Evolutionary conservation across 2,113 vertebrate genomes (phyloP).

Genomic region (Plestiodon gilberti): DNA sequence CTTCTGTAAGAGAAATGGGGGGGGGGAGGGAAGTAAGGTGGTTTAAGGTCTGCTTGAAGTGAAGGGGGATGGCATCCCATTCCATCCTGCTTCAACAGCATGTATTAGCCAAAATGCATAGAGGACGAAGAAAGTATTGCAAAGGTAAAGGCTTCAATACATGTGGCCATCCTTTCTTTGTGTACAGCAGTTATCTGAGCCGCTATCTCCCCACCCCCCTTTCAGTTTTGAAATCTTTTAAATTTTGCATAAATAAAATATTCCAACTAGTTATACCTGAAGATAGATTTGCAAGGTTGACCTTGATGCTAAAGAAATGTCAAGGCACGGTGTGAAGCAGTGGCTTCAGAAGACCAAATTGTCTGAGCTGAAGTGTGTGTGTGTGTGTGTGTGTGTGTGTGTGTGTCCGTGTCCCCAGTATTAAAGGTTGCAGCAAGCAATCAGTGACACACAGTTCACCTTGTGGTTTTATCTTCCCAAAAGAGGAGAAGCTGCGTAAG

Average conservation of each 20-base stretch:
- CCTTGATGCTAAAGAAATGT: background rate
- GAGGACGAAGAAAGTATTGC: background rate
- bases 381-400: no score
- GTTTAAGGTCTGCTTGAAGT: no score
- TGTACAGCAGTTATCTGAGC: background rate
- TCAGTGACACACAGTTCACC: background rate
- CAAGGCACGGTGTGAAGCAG: background rate
- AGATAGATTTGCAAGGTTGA: background rate
- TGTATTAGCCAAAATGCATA: background rate
- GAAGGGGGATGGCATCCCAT: no score
- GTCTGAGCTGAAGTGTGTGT: no score
- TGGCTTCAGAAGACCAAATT: background rate
- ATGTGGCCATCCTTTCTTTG: no score
- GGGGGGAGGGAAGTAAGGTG: no score
- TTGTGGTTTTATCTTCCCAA: background rate
- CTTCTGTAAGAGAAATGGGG: no score
- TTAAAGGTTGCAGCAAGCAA: slow-evolving; percentile 10
- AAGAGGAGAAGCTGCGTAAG: background rate
- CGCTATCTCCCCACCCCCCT: background rate
- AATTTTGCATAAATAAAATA: background rate
- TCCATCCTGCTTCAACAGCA: no score
- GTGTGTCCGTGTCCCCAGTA: background rate
- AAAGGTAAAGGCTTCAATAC: background rate
- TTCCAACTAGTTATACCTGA: background rate
- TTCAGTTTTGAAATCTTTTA: background rate